Base-by-base conservation (phyloP, 2,888 invertebrate genomes). In the Hetaerina titia region DNA sequence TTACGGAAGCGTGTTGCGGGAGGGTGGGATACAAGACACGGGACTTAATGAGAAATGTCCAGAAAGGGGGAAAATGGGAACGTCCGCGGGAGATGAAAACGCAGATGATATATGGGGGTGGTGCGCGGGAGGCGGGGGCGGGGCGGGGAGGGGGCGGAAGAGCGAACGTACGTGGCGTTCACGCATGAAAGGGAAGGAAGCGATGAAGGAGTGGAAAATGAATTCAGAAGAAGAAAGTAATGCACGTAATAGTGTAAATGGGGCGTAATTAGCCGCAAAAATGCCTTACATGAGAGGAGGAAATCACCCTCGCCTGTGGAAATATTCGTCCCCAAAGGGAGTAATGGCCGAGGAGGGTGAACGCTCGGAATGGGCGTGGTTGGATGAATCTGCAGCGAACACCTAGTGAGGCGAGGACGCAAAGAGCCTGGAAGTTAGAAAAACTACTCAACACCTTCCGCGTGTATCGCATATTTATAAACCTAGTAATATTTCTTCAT, bases 31-130 rank as follows among this genome's bases (percentile, higher is more conserved):
- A 74, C 81, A 81, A 81, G 81, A 81, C 81, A 31, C 81, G 81
- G 31, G 81, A 81, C 81, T 81, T 81, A 81, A 81, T 81, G 81
- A 81, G 81, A 81, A 81, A 81, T 81, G 57, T 89, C 89, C 58
- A 89, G 56, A 89, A 89, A 56, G 89, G 89, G 89, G 58, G 89
- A 89, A 88, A 88, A 88, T 57, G 45, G 88, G 57, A 31, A 58
- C 19, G 57, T 56, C 57, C 19, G 89, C 89, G 45, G 57, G 89
- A 89, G 56, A 58, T 58, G 58, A 89, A 17, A 89, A 45, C 58
- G 89, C 56, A 22, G 56, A 25, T 57, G 31, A 31, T 57, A 89
- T 89, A 58, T 56, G 57, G 17, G 56, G 45, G 89, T 56, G 58
- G 57, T 57, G 5, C n/a, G 81, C 22, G 57, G 89, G n/a, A 57